Base-by-base conservation (phyloP, 23 tunicate species). In the Diplosoma virens region DNA sequence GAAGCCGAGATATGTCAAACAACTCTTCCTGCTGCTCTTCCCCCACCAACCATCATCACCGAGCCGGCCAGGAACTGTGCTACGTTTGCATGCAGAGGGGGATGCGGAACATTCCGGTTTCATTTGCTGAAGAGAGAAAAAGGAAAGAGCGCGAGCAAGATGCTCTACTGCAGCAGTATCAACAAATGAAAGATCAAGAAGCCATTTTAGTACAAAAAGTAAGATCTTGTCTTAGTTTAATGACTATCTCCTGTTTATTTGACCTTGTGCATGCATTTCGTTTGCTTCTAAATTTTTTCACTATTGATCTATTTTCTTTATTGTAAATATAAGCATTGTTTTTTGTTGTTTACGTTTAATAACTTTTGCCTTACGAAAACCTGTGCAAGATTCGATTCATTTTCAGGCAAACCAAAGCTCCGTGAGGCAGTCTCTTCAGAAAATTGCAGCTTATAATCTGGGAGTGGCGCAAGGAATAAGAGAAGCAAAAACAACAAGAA, bases 31-130 rank as follows among this genome's bases (percentile, higher is more conserved):
- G 32, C 25, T 21, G 47, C 75, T n/a, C n/a, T n/a, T 46, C 78
- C 31, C 4, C 97, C 45, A 85, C 92, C 32, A 56, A 32, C 20
- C 88, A 82, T 63, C 97, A 90, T 59, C 89, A 90, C 81, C 48
- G 86, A 18, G 84, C 92, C 7, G 97, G 92, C 0, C 97, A 92
- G 58, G 99, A 94, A 70, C 75, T 94, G 47, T 94, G 99, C 54
- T 94, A 94, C 76, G 75, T 94, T 21, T 94, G 99, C 76, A 87
- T 88, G 90, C 99, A 94, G 47, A 71, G 99, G 21, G 70, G 90
- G 1, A 83, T 82, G 90, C 47, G 99, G 22, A 94, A 94, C 59
- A 71, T 94, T 20, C 95, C 95, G 3, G 99, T 94, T 5, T 83
- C 89, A 0, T 92, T 92, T 36, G 84, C 66, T n/a, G 80, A 83